Evolutionary conservation across 2,797 vertebrate species (phyloP), one percentile per base, ranked within the genome.

Genomic region (Hipposideros larvatus): DNA sequence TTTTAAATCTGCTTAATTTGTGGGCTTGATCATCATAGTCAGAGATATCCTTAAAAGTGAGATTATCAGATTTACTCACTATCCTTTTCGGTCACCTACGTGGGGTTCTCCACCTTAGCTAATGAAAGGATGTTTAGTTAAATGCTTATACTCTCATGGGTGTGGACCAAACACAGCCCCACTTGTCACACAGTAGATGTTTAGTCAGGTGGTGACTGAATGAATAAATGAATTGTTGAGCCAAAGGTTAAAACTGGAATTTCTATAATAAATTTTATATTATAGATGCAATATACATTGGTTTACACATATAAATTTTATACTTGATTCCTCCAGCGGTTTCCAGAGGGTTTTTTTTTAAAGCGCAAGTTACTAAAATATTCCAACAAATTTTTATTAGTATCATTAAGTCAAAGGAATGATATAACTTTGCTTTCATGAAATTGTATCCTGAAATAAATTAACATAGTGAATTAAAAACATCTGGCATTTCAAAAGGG

Each of bases 371-470:
- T 66, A 14, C 4, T 51, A 63, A 91, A 82, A 19, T 77, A 63
- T 37, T 48, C 22, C 34, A 70, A 53, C 34, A 90, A 51, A n/a
- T 77, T 18, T 78, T 86, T 78, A 83, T 90, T 13, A 48, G 14
- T 95, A 34, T 73, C 46, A 75, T 70, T 70, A 79, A 91, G 18
- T 78, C 37, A 86, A 91, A 53, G 59, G 28, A 88, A 46, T 34
- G 70, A 46, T 19, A 65, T 43, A 75, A 41, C 86, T 68, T 88
- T 89, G 28, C 28, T 53, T 90, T 83, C 77, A 48, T 51, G 37
- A 34, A 91, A 73, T 66, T 66, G 14, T 59, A 73, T 70, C 53
- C 71, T 77, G 24, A 95, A 79, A 66, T 88, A 90, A 90, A 85
- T 75, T 84, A 80, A 61, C 26, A 75, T 26, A 34, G 14, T 68